Evolutionary conservation across 2,113 vertebrate genomes (phyloP).

Genomic region (Xerus inauris): DNA sequence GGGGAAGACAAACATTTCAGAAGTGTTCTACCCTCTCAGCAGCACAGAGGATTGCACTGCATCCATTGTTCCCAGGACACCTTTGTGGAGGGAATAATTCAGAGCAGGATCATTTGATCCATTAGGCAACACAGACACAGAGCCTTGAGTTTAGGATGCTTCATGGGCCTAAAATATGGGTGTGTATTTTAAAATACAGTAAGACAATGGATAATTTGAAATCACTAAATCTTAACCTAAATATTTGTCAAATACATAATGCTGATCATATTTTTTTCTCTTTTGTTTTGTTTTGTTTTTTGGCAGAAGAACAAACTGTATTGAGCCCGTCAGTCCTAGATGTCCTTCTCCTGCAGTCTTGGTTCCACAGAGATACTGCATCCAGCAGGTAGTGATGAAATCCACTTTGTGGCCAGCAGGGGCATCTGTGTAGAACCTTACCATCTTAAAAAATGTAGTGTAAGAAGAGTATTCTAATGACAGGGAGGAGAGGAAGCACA

Average conservation of each 20-base stretch:
- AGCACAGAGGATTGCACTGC: not conserved
- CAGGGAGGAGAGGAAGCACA: not conserved
- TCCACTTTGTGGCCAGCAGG: conserved; percentile 97
- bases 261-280: not conserved
- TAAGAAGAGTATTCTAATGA: not conserved
- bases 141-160: not conserved
- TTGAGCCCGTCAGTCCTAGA: conserved; percentile 82
- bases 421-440: conserved; percentile 87
- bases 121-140: not conserved
- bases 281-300: not conserved
- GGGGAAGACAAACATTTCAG: not conserved
- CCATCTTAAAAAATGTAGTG: not conserved
- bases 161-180: not conserved
- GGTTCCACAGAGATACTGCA: conserved; percentile 95
- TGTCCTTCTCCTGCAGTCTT: conserved; percentile 99
- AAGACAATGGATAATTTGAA: not conserved
- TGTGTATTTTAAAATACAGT: not conserved
- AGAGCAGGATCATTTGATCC: not conserved
- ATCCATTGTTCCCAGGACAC: not conserved
- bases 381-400: conserved; percentile 97
- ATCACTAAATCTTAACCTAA: not conserved
- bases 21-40: not conserved
- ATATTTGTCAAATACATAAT: not conserved
- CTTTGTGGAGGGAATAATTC: not conserved
- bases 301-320: conserved; percentile 85